phyloP scores from a whole-genome alignment of 2,888 invertebrate genomes.

The Callyntrura sp. region DNA sequence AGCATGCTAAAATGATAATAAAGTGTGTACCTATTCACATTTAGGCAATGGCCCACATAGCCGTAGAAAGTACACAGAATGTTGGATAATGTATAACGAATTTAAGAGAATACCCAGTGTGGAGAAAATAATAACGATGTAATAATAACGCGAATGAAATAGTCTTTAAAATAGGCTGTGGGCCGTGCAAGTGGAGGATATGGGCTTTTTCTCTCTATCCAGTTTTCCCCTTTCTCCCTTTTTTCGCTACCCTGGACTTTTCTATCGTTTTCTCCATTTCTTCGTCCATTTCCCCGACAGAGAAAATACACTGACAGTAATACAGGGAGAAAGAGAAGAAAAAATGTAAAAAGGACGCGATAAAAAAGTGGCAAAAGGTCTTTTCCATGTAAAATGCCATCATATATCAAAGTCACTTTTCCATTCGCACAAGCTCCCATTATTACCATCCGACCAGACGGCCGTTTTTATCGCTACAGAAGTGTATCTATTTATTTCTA shows the following conservation, averaged over 20 bases:
- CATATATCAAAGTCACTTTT: conserved; percentile 73
- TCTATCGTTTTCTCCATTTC: not conserved
- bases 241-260: not conserved
- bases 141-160: conserved; percentile 53
- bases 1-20: conserved; percentile 10
- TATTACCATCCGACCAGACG: no score
- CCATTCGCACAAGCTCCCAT: conserved; percentile 14
- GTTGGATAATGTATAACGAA: not conserved
- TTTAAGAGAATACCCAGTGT: conserved; percentile 10
- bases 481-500: conserved; percentile 32
- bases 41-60: no score
- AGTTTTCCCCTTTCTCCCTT: not conserved
- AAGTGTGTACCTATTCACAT: not conserved
- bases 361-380: conserved; percentile 71
- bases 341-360: conserved; percentile 33
- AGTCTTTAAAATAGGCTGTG: conserved; percentile 58
- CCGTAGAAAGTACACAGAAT: not conserved
- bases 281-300: not conserved
- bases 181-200: conserved; percentile 35
- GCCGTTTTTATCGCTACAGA: no score
- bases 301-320: conserved; percentile 12
- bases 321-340: not conserved
- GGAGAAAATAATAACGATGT: conserved; percentile 45
- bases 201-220: not conserved
- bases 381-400: conserved; percentile 76